A percentile compares a stretch with the other conserved stretches of the same genome.
These are phyloP conservation scores for Meandrusa payeni DNA, from an alignment of 2,888 invertebrate genomes.

Conservation along the genomic window DNA sequence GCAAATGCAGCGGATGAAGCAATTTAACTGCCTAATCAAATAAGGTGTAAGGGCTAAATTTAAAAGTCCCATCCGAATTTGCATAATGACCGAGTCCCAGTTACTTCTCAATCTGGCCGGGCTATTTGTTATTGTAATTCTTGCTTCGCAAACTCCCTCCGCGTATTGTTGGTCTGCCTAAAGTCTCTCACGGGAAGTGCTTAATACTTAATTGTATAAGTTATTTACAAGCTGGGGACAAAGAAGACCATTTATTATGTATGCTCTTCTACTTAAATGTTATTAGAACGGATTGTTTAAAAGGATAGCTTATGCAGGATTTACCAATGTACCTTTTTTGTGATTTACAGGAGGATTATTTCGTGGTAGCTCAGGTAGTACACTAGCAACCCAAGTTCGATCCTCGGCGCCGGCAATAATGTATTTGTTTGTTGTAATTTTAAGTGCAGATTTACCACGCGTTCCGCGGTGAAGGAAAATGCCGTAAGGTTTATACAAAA, in stretches of 20 bases:
- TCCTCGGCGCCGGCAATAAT: too few relatives aligned
- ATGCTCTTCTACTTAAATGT: slow-evolving; percentile 5
- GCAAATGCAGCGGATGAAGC: slow-evolving; percentile 46
- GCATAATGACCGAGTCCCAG: slow-evolving; percentile 53
- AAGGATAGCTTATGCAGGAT: neutral
- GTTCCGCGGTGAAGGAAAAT: too few relatives aligned
- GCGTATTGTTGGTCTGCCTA: slow-evolving; percentile 10
- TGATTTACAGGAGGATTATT: too few relatives aligned
- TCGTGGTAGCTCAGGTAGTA: too few relatives aligned
- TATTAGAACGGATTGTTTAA: slow-evolving; percentile 9
- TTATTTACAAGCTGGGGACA: slow-evolving; percentile 12
- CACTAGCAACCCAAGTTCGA: too few relatives aligned
- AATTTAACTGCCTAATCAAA: slow-evolving; percentile 69
- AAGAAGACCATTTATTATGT: slow-evolving; percentile 4
- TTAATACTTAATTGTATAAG: slow-evolving; percentile 13
- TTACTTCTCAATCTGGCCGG: slow-evolving; percentile 56
- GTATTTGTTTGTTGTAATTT: too few relatives aligned
- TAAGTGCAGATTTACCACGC: too few relatives aligned
- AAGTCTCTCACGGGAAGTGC: slow-evolving; percentile 3
- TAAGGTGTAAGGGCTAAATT: slow-evolving; percentile 59
- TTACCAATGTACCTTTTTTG: too few relatives aligned
- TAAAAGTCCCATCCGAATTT: slow-evolving; percentile 57
- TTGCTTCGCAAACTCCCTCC: slow-evolving; percentile 38
- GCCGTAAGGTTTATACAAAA: too few relatives aligned
- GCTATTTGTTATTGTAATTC: slow-evolving; percentile 27